Conservation (phyloP, 2,888 invertebrate species). For the Linnaemya tessellans region DNA sequence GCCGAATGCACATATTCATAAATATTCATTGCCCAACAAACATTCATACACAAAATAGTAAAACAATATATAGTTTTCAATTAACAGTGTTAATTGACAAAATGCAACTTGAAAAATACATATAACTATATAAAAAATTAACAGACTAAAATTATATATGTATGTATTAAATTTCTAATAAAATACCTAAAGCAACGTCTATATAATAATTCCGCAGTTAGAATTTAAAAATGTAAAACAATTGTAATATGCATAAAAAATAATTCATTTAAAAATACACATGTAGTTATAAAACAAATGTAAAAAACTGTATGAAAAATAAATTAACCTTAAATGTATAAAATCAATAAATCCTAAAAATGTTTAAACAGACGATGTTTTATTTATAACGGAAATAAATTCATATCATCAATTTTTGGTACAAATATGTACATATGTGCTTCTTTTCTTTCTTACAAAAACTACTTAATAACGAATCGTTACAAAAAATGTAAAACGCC, state of each 20-base stretch:
- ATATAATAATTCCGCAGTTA: background rate
- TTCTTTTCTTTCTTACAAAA: too few species aligned
- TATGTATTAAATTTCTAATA: background rate
- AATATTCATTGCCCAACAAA: background rate
- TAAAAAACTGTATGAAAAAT: constrained; percentile 48
- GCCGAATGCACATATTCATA: constrained; percentile 7
- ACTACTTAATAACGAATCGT: too few species aligned
- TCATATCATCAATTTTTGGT: too few species aligned
- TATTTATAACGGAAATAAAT: background rate
- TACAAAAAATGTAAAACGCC: too few species aligned
- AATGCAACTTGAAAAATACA: too few species aligned
- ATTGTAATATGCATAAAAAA: constrained; percentile 46
- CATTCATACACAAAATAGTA: background rate
- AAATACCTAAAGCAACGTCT: background rate
- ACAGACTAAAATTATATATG: background rate
- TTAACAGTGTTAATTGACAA: background rate
- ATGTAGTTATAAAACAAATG: constrained; percentile 35
- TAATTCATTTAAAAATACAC: constrained; percentile 19
- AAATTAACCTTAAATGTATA: constrained; percentile 65
- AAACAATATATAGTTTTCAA: background rate
- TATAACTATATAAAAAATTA: background rate
- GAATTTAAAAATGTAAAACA: background rate
- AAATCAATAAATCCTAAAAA: constrained; percentile 65
- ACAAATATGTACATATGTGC: background rate
- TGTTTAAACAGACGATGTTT: constrained; percentile 37